These are phyloP conservation scores for Oasisia sp. DNA, from an alignment of 2,888 invertebrate species.

Conservation along the genomic window DNA sequence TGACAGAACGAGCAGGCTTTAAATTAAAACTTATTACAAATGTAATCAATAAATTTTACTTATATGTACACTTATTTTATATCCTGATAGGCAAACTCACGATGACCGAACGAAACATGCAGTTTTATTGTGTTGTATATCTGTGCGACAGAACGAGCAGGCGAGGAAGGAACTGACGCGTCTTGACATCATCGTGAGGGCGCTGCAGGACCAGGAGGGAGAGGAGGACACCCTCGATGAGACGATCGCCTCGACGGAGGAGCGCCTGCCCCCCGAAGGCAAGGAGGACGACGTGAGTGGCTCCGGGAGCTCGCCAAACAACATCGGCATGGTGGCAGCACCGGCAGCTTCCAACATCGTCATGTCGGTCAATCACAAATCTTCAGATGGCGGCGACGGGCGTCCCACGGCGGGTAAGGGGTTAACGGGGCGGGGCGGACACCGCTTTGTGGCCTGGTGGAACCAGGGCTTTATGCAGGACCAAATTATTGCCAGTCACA, in stretches of 20 bases:
- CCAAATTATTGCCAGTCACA: too few species aligned
- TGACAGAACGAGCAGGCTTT: constrained; percentile 52
- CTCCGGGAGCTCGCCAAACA: neutral
- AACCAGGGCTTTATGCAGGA: too few species aligned
- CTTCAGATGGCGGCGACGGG: neutral
- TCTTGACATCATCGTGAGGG: constrained; percentile 54
- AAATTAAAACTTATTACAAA: too few species aligned
- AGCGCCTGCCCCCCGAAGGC: constrained; percentile 25
- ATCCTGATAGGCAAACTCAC: too few species aligned
- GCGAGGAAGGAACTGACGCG: constrained; percentile 56
- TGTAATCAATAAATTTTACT: too few species aligned
- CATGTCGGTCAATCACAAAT: neutral
- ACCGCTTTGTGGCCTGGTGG: too few species aligned
- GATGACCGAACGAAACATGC: too few species aligned
- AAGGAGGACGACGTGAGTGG: constrained; percentile 24
- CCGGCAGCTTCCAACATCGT: neutral
- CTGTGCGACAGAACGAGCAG: constrained; percentile 48
- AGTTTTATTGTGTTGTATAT: neutral
- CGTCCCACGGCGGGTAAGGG: neutral
- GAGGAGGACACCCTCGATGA: constrained; percentile 21
- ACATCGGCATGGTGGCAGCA: constrained; percentile 17
- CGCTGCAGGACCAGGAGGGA: constrained; percentile 55
- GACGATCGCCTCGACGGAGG: neutral
- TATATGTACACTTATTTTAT: too few species aligned
- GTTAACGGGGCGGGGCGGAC: neutral